These are phyloP conservation scores for Cydia fagiglandana DNA, from an alignment of 1,140 invertebrate genomes.

Conservation along the genomic window DNA sequence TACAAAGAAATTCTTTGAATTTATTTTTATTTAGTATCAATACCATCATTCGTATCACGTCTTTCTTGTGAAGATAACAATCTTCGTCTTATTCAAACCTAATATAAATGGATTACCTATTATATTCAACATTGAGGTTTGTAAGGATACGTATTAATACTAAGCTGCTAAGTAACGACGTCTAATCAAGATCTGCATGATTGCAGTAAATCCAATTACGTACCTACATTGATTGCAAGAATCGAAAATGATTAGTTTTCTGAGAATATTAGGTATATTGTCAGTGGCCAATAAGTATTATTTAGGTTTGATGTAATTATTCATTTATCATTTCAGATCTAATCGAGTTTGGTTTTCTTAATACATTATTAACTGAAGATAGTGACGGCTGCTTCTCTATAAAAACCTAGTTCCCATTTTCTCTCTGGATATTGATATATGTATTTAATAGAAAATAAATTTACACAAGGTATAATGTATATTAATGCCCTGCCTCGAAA, in stretches of 20 bases:
- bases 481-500: too few species aligned
- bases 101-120: not conserved
- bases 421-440: too few species aligned
- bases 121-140: slow-evolving; percentile 10
- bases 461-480: too few species aligned
- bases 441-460: too few species aligned
- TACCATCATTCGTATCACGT: not conserved
- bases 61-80: not conserved
- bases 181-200: not conserved
- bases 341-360: too few species aligned
- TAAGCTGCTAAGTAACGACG: not conserved
- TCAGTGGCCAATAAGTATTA: not conserved
- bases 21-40: not conserved
- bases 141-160: not conserved
- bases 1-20: not conserved
- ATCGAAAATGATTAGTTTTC: not conserved
- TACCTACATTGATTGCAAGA: not conserved
- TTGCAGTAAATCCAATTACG: not conserved
- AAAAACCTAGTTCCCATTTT: too few species aligned
- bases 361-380: too few species aligned
- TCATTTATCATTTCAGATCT: not conserved
- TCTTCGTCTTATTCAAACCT: not conserved
- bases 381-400: too few species aligned
- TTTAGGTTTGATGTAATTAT: not conserved
- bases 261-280: not conserved